Base-by-base conservation (phyloP, 2,797 vertebrate species). In the Sebastes reedi region DNA sequence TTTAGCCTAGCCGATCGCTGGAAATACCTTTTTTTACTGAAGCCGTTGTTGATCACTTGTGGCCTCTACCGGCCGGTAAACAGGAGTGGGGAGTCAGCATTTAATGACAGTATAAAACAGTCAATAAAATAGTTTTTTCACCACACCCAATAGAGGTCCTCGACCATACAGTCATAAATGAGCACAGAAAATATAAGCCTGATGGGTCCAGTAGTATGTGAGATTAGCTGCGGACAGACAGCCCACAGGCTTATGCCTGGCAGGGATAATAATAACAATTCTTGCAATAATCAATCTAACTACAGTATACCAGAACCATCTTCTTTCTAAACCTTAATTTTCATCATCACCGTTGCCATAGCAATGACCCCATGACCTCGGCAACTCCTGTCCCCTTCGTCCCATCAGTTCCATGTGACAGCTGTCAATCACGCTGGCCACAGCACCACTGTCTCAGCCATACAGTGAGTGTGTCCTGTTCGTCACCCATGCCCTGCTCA, bases 401-500 rank as follows among this genome's bases (percentile, higher is more conserved):
- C 42, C 55, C 73, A n/a, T 77, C 77, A 66, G n/a, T 74, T 71
- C 24, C 14, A 73, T 58, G 64, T 79, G 87, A 91, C 85, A 87
- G 86, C 75, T 87, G 83, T 83, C 90, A 87, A 9, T 80, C 83
- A 81, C 59, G 62, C 50, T 6, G 55, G 32, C 52, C 36, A 24
- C 18, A 46, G 42, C 10, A 16, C 16, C 10, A 3, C 55, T 67
- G 29, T 52, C 22, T 67, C 61, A 71, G 77, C 32, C 59, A 24
- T 72, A 30, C 32, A 74, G 56, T 2, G 0, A 69, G 58, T 13
- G n/a, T 75, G 25, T 80, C 67, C 62, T 20, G 61, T 25, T 20
- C 11, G 25, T 68, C 46, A 27, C 50, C 32, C 25, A 34, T 65
- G 6, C 7, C 29, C 25, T 8, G 30, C 29, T 36, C 1, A 22